Evolutionary conservation across 2,888 invertebrate genomes (phyloP).

Genomic region (Eudemis profundana): DNA sequence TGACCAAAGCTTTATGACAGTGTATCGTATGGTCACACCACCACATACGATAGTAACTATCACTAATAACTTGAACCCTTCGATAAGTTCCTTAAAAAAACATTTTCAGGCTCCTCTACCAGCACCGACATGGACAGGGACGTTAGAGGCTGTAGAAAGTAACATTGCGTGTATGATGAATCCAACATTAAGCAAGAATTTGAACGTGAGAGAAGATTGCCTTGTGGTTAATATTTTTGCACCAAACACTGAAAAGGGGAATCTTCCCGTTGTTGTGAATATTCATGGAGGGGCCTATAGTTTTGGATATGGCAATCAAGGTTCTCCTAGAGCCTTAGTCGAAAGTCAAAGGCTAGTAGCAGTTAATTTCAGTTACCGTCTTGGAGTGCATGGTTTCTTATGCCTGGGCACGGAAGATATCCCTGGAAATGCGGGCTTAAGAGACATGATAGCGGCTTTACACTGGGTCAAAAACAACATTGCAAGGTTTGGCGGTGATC

Average conservation of each 20-base stretch:
- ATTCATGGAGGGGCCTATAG: constrained; percentile 24
- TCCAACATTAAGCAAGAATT: background rate
- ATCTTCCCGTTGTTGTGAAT: constrained; percentile 24
- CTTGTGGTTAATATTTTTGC: constrained; percentile 20
- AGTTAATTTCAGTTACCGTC: constrained; percentile 41
- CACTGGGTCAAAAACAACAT: constrained; percentile 32
- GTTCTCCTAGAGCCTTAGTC: constrained; percentile 3
- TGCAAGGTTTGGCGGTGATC: constrained; percentile 28
- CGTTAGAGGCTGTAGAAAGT: constrained; percentile 14
- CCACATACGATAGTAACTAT: too few species aligned
- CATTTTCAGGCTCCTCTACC: constrained; percentile 1
- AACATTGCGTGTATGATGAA: constrained; percentile 1
- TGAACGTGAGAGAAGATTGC: constrained; percentile 12
- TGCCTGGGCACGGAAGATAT: constrained; percentile 43
- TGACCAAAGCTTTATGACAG: too few species aligned
- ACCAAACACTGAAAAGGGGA: constrained; percentile 4
- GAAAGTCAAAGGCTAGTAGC: constrained; percentile 15
- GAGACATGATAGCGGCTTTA: constrained; percentile 20
- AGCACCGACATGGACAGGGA: constrained; percentile 14
- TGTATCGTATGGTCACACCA: background rate
- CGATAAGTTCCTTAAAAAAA: background rate
- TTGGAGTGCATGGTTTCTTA: constrained; percentile 42
- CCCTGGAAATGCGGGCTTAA: constrained; percentile 43
- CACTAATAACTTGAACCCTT: too few species aligned
- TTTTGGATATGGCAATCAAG: background rate